A percentile compares a stretch with the other conserved stretches of the same genome.
Conservation (phyloP, 1,140 invertebrate genomes). For the Mamestra configurata region DNA sequence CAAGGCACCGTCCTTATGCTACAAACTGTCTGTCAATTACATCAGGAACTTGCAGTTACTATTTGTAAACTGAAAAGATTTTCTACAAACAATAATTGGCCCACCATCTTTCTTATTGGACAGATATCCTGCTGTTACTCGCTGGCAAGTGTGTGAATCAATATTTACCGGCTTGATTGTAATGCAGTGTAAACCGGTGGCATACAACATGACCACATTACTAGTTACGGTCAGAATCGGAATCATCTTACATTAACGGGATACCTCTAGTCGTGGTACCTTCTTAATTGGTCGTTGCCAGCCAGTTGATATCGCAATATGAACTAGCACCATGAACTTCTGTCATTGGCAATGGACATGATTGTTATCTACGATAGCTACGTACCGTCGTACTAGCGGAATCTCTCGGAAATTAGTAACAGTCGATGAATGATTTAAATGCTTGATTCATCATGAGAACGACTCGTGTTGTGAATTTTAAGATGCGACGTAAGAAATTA, state of each 20-base stretch:
- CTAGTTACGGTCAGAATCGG: conserved; percentile 46
- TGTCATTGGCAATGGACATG: conserved; percentile 9
- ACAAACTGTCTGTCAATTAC: conserved; percentile 6
- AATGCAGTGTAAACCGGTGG: conserved; percentile 37
- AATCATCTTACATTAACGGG: conserved; percentile 63
- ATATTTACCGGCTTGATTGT: conserved; percentile 25
- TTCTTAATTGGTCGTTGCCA: conserved; percentile 36
- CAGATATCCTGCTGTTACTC: neutral
- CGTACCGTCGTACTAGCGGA: neutral
- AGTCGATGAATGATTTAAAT: conserved; percentile 21
- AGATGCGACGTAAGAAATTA: conserved; percentile 5
- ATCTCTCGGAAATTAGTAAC: conserved; percentile 2
- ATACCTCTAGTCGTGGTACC: conserved; percentile 50
- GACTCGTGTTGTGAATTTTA: neutral
- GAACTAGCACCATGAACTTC: neutral
- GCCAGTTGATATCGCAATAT: conserved; percentile 16
- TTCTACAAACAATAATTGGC: neutral
- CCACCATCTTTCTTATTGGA: neutral
- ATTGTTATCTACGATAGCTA: conserved; percentile 9
- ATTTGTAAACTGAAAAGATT: neutral
- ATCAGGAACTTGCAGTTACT: neutral
- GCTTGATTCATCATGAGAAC: neutral
- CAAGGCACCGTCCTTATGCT: conserved; percentile 35
- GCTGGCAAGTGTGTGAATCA: conserved; percentile 19
- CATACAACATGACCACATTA: conserved; percentile 22